Conservation (phyloP, 2,888 invertebrate genomes). For the Agrochola lychnidis region DNA sequence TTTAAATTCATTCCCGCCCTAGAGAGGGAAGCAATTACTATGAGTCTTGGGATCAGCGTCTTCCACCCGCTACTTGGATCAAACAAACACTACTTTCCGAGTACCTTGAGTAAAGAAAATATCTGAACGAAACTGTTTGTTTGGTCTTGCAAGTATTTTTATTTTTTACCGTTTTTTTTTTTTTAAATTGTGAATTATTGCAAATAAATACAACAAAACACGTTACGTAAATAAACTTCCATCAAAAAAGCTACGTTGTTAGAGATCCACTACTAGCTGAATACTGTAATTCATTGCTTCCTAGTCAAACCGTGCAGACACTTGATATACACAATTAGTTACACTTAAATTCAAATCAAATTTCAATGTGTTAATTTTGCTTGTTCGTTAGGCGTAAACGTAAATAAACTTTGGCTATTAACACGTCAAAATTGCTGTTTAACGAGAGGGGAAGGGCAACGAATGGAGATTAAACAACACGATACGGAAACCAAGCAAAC, state of each 20-base stretch:
- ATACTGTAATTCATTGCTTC: constrained; percentile 28
- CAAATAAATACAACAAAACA: neutral
- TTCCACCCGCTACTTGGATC: too few relatives aligned
- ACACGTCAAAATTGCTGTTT: constrained; percentile 87
- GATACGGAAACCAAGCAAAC: constrained; percentile 82
- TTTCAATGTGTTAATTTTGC: constrained; percentile 80
- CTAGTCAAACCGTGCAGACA: constrained; percentile 19
- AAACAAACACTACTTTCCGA: too few relatives aligned
- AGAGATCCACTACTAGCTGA: neutral
- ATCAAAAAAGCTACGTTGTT: neutral
- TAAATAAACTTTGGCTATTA: constrained; percentile 86
- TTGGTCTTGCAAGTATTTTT: neutral
- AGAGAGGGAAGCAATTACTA: too few relatives aligned
- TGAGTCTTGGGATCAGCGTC: too few relatives aligned
- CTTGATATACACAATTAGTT: constrained; percentile 62
- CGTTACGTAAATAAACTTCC: neutral
- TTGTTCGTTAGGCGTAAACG: constrained; percentile 79
- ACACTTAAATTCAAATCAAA: constrained; percentile 74
- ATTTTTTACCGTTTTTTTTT: neutral
- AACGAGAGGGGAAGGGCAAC: constrained; percentile 84
- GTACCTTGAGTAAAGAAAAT: too few relatives aligned
- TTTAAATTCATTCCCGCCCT: too few relatives aligned
- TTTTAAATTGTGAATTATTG: neutral
- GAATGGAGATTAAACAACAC: constrained; percentile 88
- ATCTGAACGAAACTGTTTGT: neutral